These are phyloP conservation scores for Rhinopomastus cyanomelas DNA, from an alignment of 2,113 vertebrate species.

Conservation along the genomic window DNA sequence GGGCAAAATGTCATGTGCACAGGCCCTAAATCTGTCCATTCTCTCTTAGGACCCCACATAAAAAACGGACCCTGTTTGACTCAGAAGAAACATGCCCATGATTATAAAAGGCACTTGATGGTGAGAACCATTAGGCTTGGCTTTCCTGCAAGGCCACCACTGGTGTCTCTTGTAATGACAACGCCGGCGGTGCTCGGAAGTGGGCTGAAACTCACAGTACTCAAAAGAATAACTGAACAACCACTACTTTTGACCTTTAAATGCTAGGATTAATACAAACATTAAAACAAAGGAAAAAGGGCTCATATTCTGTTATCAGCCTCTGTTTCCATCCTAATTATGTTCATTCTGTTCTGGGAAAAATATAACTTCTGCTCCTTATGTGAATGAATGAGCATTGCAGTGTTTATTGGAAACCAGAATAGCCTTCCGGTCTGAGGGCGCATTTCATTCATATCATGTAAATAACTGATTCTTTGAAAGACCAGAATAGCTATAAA, in stretches of 20 bases:
- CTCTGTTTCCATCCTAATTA: background rate
- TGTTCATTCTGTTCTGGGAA: background rate
- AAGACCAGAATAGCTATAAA: conserved; percentile 1
- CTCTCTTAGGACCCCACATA: background rate
- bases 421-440: background rate
- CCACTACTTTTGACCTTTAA: background rate
- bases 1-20: background rate
- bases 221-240: background rate
- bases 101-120: background rate
- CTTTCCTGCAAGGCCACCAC: background rate
- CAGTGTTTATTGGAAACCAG: background rate
- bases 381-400: background rate
- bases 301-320: background rate
- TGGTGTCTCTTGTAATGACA: background rate
- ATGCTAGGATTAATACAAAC: background rate
- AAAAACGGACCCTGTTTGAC: background rate
- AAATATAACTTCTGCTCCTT: background rate
- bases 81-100: background rate
- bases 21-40: background rate
- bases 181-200: background rate
- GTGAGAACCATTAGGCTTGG: background rate
- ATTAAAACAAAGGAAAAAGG: background rate
- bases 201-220: background rate
- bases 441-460: background rate
- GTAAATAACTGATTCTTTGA: conserved; percentile 25